These are phyloP conservation scores for Enteromius viviparus DNA, from an alignment of 2,797 vertebrate genomes.

Conservation along the genomic window DNA sequence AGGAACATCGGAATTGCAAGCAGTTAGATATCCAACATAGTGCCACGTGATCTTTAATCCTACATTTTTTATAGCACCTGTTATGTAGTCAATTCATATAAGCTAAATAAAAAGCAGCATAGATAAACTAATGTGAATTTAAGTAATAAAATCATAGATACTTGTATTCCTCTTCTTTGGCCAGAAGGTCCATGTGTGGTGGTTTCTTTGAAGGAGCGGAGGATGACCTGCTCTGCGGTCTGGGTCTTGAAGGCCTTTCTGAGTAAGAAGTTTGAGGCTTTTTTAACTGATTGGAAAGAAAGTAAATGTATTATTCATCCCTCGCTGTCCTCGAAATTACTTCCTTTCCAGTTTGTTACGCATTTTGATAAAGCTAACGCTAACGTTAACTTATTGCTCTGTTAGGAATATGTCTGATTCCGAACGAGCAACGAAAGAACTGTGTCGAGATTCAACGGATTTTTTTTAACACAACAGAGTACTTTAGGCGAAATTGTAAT, in stretches of 20 bases:
- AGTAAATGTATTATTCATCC: neutral
- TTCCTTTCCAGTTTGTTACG: neutral
- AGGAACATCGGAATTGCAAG: neutral
- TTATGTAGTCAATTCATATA: neutral
- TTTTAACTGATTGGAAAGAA: slow-evolving; percentile 59
- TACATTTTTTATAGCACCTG: neutral
- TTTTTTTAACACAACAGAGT: neutral
- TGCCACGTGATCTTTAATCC: neutral
- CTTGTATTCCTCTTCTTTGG: slow-evolving; percentile 86
- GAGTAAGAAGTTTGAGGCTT: slow-evolving; percentile 56
- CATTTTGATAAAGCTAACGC: neutral
- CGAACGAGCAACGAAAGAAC: neutral
- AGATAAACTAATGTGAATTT: neutral
- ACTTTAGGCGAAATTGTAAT: neutral
- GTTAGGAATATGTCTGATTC: neutral
- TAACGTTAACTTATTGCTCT: neutral
- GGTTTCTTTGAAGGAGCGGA: slow-evolving; percentile 59
- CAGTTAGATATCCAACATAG: neutral
- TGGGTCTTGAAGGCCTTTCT: slow-evolving; percentile 56
- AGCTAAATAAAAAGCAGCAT: neutral
- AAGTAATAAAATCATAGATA: slow-evolving; percentile 61
- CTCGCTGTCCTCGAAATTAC: neutral
- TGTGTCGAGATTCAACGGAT: neutral
- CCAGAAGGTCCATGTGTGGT: slow-evolving; percentile 70
- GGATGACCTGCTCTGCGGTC: slow-evolving; percentile 57